Percentiles rank a stretch among this genome's conserved stretches.
These are phyloP conservation scores for Halcyon badia DNA, from an alignment of 2,797 vertebrate genomes.

Conservation along the genomic window DNA sequence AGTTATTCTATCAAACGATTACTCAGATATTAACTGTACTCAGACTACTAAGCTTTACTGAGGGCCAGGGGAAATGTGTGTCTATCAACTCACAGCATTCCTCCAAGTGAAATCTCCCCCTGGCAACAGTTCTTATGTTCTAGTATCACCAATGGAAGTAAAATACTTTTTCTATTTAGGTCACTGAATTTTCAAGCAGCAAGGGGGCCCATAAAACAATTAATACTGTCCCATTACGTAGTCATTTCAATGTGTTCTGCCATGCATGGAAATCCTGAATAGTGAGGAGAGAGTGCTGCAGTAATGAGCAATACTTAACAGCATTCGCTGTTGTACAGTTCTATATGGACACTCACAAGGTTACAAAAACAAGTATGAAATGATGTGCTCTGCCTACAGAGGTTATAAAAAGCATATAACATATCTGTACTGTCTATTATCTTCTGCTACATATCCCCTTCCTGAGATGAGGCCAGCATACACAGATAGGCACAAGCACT, in stretches of 20 bases:
- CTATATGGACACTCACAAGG: background rate
- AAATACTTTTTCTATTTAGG: slow-evolving; percentile 25
- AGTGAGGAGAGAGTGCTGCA: background rate
- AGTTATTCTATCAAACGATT: background rate
- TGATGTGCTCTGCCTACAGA: background rate
- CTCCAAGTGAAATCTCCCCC: background rate
- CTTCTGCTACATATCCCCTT: background rate
- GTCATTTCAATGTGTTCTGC: background rate
- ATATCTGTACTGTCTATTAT: background rate
- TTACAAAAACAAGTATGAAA: background rate
- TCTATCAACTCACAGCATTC: background rate
- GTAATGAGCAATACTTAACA: background rate
- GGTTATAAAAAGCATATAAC: background rate
- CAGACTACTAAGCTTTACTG: background rate
- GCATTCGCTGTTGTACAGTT: background rate
- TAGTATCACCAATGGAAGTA: background rate
- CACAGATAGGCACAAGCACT: background rate
- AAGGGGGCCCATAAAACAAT: slow-evolving; percentile 5
- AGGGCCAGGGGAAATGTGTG: background rate
- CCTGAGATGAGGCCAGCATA: background rate
- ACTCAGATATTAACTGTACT: background rate
- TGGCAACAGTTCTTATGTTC: background rate
- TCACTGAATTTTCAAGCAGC: slow-evolving; percentile 22
- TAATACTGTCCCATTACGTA: slow-evolving; percentile 6
- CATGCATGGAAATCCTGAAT: slow-evolving; percentile 25